Evolutionary conservation across 2,888 invertebrate species (phyloP).

Genomic region (Megastigmus dorsalis): DNA sequence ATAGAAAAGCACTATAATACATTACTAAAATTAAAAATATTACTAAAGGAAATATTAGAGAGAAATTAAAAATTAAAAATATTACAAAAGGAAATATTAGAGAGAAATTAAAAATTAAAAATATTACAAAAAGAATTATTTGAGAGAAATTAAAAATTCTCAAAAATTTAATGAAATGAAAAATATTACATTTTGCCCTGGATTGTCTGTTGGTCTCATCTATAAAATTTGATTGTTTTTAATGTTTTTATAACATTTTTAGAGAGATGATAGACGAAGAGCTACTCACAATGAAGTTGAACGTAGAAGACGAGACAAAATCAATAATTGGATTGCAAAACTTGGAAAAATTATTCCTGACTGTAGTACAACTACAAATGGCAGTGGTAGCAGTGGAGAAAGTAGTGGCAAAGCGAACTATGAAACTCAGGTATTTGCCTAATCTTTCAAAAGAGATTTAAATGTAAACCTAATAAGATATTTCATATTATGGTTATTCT

Average conservation of each 20-base stretch:
- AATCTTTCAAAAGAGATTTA: no score
- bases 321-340: slow-evolving; percentile 97
- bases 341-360: slow-evolving; percentile 93
- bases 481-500: slow-evolving; percentile 51
- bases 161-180: no score
- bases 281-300: slow-evolving; percentile 98
- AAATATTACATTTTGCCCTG: slow-evolving; percentile 51
- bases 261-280: slow-evolving; percentile 91
- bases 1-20: no score
- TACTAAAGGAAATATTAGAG: no score
- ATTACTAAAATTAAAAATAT: no score
- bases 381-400: slow-evolving; percentile 65
- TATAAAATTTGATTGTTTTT: slow-evolving; percentile 28
- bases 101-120: no score
- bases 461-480: no score
- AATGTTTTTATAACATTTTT: slow-evolving; percentile 60
- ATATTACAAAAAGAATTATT: no score
- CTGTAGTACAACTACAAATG: slow-evolving; percentile 72
- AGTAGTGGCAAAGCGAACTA: slow-evolving; percentile 72
- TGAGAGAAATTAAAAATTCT: no score
- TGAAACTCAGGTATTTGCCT: slow-evolving; percentile 68
- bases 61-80: no score
- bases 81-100: no score
- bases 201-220: not conserved
- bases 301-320: slow-evolving; percentile 93